Percentiles rank a stretch among this genome's conserved stretches.
phyloP scores from a whole-genome alignment of 2,888 invertebrate species.

The Syritta pipiens region DNA sequence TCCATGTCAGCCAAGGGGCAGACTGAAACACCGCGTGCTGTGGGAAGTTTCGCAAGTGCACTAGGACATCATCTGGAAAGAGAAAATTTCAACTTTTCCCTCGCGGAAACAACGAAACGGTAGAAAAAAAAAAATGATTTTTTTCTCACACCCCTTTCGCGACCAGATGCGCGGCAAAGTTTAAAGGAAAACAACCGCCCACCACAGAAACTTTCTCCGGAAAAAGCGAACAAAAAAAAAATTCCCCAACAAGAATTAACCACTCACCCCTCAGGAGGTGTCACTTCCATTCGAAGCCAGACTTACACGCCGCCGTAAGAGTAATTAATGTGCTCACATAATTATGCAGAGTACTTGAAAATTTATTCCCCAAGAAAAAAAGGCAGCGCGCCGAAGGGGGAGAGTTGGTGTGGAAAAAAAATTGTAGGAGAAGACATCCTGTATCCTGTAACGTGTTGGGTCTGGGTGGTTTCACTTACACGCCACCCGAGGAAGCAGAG shows the following conservation, averaged over 20 bases:
- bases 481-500: slow-evolving; percentile 33
- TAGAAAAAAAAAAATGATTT: too few species aligned
- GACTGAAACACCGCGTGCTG: too few species aligned
- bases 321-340: slow-evolving; percentile 59
- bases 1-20: too few species aligned
- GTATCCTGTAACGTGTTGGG: slow-evolving; percentile 2
- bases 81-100: too few species aligned
- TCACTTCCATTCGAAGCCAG: slow-evolving; percentile 14
- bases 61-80: too few species aligned
- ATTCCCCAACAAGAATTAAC: too few species aligned
- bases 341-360: slow-evolving; percentile 40
- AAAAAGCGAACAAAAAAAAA: too few species aligned
- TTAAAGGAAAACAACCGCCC: background rate
- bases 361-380: slow-evolving; percentile 12
- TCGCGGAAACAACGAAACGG: too few species aligned
- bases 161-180: background rate
- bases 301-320: background rate
- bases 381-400: background rate
- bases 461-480: slow-evolving; percentile 62
- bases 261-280: too few species aligned
- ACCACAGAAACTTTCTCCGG: too few species aligned
- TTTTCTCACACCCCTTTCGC: background rate
- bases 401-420: background rate
- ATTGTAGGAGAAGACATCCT: background rate
- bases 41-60: too few species aligned